Conservation (phyloP, 1,140 invertebrate species). For the Zophobas morio region DNA sequence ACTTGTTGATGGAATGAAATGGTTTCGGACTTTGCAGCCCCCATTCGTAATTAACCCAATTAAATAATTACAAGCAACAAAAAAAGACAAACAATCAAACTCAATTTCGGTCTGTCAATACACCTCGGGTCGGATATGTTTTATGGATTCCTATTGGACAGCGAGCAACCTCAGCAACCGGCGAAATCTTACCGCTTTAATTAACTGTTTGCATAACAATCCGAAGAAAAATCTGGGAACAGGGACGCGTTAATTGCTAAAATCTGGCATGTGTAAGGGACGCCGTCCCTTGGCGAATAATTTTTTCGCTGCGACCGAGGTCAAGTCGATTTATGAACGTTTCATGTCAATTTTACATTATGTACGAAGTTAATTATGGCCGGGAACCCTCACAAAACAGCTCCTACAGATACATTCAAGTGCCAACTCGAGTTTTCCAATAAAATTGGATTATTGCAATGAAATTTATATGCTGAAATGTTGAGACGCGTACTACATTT, state of each 20-base stretch:
- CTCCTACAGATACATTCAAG: background rate
- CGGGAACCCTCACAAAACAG: background rate
- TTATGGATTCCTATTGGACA: conserved; percentile 31
- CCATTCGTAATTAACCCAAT: conserved; percentile 29
- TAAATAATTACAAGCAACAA: conserved; percentile 22
- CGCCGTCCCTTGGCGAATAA: background rate
- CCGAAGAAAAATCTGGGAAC: conserved; percentile 12
- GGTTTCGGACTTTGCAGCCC: background rate
- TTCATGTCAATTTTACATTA: conserved; percentile 25
- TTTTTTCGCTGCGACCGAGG: conserved; percentile 5
- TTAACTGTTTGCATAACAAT: conserved; percentile 38
- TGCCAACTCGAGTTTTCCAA: conserved; percentile 10
- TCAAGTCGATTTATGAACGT: conserved; percentile 2
- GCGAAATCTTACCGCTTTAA: conserved; percentile 9
- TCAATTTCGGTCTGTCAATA: conserved; percentile 33
- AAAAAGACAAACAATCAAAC: conserved; percentile 32
- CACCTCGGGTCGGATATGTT: conserved; percentile 22
- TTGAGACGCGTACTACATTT: conserved; percentile 10
- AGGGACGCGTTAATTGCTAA: conserved; percentile 8
- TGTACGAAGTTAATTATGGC: conserved; percentile 12
- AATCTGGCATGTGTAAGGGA: background rate
- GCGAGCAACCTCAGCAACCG: background rate
- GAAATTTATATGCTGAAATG: conserved; percentile 9
- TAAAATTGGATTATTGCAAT: conserved; percentile 36
- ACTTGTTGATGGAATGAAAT: conserved; percentile 21